phyloP scores from a whole-genome alignment of 37 sponge, comb jelly and placozoan genomes.

The Haliclona indistincta region DNA sequence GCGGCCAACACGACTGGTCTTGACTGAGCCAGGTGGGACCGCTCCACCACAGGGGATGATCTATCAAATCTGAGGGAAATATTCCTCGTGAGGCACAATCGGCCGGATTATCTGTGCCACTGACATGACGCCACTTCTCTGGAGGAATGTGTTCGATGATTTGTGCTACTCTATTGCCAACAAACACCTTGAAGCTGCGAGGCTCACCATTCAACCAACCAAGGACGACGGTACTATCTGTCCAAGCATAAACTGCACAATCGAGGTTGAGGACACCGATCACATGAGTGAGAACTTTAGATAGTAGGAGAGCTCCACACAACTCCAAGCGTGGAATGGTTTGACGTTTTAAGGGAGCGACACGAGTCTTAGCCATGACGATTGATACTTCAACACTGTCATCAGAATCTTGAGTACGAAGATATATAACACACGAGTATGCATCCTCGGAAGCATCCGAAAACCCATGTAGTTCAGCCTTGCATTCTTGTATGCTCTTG shows the following conservation, averaged over 20 bases:
- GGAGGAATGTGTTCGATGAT: neutral
- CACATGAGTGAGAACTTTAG: neutral
- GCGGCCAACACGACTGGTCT: neutral
- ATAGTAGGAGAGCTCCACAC: conserved; percentile 8
- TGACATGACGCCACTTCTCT: neutral
- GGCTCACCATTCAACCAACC: neutral
- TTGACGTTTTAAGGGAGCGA: conserved; percentile 20
- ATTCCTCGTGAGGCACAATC: neutral
- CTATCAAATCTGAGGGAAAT: neutral
- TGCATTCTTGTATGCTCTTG: neutral
- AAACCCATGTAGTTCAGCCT: conserved; percentile 14
- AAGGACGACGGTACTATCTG: neutral
- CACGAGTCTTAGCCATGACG: conserved; percentile 10
- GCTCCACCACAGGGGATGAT: neutral
- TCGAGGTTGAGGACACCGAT: neutral
- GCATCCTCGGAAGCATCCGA: conserved; percentile 19
- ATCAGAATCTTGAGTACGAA: neutral
- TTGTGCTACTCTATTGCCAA: neutral
- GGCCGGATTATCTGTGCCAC: neutral
- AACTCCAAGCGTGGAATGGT: conserved; percentile 23
- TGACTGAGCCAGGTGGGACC: neutral
- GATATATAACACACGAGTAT: conserved; percentile 18
- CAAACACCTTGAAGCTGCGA: neutral
- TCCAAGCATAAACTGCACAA: neutral
- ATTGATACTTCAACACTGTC: neutral